Evolutionary conservation across 1,140 invertebrate genomes (phyloP).

Genomic region (Bombus affinis): DNA sequence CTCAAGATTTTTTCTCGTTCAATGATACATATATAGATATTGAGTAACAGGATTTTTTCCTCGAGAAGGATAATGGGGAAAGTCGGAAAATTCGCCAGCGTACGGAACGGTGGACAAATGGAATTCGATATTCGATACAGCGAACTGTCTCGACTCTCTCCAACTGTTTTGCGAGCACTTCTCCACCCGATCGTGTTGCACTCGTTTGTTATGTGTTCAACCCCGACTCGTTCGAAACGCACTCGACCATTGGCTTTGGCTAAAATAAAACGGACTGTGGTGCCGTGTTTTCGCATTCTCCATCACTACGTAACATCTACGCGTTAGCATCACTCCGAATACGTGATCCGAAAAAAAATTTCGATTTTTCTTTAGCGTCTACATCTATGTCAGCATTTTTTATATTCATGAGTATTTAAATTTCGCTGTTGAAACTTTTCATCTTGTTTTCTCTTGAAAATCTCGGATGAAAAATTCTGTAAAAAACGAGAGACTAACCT

Average conservation of each 20-base stretch:
- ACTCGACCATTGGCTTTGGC: neutral
- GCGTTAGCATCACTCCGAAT: no score
- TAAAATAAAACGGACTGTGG: constrained; percentile 30
- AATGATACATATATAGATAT: neutral
- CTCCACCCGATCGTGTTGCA: constrained; percentile 35
- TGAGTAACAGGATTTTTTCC: neutral
- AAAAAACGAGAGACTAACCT: constrained; percentile 73
- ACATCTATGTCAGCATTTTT: neutral
- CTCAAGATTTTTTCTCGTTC: neutral
- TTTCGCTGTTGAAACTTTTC: neutral
- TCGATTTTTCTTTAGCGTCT: neutral
- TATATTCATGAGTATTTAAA: neutral
- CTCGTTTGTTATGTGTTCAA: constrained; percentile 45
- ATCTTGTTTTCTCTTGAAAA: neutral
- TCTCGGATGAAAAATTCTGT: neutral
- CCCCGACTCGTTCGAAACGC: constrained; percentile 11
- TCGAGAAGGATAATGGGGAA: constrained; percentile 39
- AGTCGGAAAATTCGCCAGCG: constrained; percentile 56
- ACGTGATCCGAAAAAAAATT: neutral
- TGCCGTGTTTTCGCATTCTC: constrained; percentile 13
- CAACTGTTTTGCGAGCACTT: constrained; percentile 66
- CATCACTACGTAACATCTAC: neutral
- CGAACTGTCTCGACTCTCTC: constrained; percentile 24
- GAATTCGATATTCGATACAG: constrained; percentile 44
- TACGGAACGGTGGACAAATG: constrained; percentile 27